Conservation (phyloP, 37 sponge, comb jelly and placozoan species). For the Beroe ovata region DNA sequence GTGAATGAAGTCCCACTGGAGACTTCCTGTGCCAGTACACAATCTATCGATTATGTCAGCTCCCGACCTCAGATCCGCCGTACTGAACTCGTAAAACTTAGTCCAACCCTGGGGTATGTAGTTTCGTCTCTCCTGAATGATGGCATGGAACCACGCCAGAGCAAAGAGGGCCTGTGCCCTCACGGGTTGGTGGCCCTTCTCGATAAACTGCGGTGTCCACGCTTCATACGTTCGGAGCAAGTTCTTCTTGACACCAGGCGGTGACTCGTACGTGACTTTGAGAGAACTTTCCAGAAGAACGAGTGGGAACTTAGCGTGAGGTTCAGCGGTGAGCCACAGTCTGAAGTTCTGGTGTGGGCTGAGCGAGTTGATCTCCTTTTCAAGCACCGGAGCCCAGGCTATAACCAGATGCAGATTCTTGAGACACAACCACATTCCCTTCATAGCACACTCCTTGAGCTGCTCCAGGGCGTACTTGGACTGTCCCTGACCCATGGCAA, state of each 20-base stretch:
- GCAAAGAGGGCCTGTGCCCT: constrained; percentile 86
- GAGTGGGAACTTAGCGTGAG: constrained; percentile 85
- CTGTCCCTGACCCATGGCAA: constrained; percentile 99
- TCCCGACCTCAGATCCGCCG: constrained; percentile 76
- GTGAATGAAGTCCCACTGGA: constrained; percentile 90
- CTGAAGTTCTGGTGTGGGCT: constrained; percentile 81
- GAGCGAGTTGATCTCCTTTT: constrained; percentile 88
- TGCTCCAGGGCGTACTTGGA: constrained; percentile 78
- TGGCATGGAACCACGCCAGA: constrained; percentile 97
- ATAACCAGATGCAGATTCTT: constrained; percentile 97
- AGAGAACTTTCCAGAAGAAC: constrained; percentile 87
- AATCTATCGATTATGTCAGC: constrained; percentile 68
- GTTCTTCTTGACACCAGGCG: constrained; percentile 93
- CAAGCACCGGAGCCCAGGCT: constrained; percentile 85
- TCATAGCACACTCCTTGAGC: constrained; percentile 80
- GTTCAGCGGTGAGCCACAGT: constrained; percentile 93
- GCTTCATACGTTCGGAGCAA: constrained; percentile 87
- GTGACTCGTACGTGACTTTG: constrained; percentile 75
- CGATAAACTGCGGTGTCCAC: constrained; percentile 84
- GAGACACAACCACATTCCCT: constrained; percentile 93
- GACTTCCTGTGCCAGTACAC: constrained; percentile 55
- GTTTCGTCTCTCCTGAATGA: constrained; percentile 92
- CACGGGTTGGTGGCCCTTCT: constrained; percentile 69
- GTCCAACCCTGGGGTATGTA: constrained; percentile 98
- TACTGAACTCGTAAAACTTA: constrained; percentile 95